Conservation (phyloP, 2,888 invertebrate species). For the Dichetophora obliterata region DNA sequence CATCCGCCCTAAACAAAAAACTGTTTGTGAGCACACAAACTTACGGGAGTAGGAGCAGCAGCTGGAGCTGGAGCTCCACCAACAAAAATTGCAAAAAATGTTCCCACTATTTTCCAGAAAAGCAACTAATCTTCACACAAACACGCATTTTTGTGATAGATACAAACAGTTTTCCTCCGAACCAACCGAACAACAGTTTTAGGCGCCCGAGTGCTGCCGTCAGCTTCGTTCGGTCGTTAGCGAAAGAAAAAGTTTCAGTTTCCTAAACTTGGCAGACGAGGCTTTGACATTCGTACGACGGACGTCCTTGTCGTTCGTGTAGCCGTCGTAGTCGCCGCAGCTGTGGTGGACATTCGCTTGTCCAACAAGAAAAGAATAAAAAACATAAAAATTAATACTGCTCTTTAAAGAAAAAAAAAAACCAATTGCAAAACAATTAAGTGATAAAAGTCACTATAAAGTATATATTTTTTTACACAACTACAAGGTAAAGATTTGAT, state of each 20-base stretch:
- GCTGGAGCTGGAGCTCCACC: neutral
- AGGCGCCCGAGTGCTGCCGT: neutral
- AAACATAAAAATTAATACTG: slow-evolving; percentile 25
- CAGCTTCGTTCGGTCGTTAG: neutral
- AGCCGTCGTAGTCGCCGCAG: slow-evolving; percentile 7
- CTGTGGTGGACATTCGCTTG: slow-evolving; percentile 43
- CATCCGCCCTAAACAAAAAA: slow-evolving; percentile 48
- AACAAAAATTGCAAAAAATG: neutral
- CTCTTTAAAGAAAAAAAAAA: neutral
- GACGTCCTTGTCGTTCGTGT: slow-evolving; percentile 52
- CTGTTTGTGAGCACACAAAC: neutral
- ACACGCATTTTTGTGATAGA: slow-evolving; percentile 1
- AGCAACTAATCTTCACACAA: neutral
- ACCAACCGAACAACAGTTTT: neutral
- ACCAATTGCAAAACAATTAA: neutral
- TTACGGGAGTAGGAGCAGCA: neutral
- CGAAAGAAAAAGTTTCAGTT: neutral
- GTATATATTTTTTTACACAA: neutral
- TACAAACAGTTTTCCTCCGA: slow-evolving; percentile 11
- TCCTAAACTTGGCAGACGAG: slow-evolving; percentile 46
- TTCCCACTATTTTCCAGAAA: slow-evolving; percentile 14
- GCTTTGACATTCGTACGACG: slow-evolving; percentile 52
- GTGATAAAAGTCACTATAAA: neutral
- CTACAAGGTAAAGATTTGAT: neutral
- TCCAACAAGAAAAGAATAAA: slow-evolving; percentile 31